A percentile compares a stretch with the other conserved stretches of the same genome.
Conservation (phyloP, 2,113 vertebrate species). For the Furnarius figulus region DNA sequence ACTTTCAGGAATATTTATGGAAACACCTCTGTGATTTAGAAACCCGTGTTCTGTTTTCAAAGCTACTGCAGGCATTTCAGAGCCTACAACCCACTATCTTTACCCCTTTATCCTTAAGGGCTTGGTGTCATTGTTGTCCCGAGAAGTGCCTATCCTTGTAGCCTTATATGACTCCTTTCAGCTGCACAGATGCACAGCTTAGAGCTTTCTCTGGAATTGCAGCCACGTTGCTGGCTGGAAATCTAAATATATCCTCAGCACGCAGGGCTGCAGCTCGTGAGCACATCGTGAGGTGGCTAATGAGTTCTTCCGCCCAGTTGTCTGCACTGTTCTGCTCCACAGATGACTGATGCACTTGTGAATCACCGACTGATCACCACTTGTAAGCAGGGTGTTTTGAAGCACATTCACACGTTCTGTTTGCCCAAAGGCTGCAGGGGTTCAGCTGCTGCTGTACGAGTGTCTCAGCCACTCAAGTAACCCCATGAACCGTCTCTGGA, state of each 20-base stretch:
- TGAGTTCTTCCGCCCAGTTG: neutral
- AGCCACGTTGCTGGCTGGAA: neutral
- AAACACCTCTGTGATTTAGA: neutral
- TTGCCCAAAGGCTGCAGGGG: neutral
- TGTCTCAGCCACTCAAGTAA: neutral
- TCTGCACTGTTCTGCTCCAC: neutral
- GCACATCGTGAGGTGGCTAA: neutral
- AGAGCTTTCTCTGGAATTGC: neutral
- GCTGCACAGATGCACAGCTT: neutral
- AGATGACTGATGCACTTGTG: constrained; percentile 3
- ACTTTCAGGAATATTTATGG: neutral
- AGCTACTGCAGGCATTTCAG: neutral
- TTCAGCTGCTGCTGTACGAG: neutral
- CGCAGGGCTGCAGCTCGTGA: neutral
- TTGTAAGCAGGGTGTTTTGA: neutral
- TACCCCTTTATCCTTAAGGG: neutral
- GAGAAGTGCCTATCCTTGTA: neutral
- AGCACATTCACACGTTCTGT: neutral
- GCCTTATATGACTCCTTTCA: neutral
- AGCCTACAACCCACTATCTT: neutral
- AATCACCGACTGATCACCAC: neutral
- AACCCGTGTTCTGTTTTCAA: neutral
- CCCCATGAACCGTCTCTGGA: neutral
- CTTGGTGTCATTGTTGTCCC: neutral
- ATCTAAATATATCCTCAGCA: neutral